Evolutionary conservation across 2,113 vertebrate genomes (phyloP).

Genomic region (Geothlypis trichas): DNA sequence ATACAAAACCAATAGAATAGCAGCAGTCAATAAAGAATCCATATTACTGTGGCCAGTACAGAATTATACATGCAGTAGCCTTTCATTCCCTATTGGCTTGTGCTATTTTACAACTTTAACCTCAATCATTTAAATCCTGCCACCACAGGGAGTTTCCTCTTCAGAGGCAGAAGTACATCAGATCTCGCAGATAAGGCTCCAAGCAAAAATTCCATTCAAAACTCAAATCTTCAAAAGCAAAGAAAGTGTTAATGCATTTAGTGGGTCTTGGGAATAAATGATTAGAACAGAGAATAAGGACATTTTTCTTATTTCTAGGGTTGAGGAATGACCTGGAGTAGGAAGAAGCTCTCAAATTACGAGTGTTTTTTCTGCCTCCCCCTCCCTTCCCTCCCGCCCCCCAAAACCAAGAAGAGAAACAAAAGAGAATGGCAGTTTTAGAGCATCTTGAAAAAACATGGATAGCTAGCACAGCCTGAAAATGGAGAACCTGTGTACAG

Average conservation of each 20-base stretch:
- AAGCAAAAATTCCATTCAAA: background rate
- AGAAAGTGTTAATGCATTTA: background rate
- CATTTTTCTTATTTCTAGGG: background rate
- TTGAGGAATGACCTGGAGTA: background rate
- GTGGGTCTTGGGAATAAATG: background rate
- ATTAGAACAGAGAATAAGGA: background rate
- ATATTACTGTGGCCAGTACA: background rate
- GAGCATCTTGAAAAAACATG: background rate
- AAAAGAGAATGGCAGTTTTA: background rate
- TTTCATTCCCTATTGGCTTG: background rate
- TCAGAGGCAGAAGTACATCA: background rate
- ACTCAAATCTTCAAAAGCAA: background rate
- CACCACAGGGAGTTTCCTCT: background rate
- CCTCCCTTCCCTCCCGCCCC: background rate
- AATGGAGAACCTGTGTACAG: background rate
- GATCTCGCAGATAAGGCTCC: background rate
- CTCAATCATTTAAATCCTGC: background rate
- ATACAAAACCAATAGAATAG: background rate
- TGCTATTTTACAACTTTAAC: background rate
- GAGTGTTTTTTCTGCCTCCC: background rate
- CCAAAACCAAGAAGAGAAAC: background rate
- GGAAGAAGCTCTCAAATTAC: background rate
- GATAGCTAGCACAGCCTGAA: background rate
- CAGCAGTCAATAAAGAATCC: background rate
- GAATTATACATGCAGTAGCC: background rate